A percentile compares a stretch with the other conserved stretches of the same genome.
Evolutionary conservation across 2,797 vertebrate species (phyloP).

Genomic region (Chanos chanos): DNA sequence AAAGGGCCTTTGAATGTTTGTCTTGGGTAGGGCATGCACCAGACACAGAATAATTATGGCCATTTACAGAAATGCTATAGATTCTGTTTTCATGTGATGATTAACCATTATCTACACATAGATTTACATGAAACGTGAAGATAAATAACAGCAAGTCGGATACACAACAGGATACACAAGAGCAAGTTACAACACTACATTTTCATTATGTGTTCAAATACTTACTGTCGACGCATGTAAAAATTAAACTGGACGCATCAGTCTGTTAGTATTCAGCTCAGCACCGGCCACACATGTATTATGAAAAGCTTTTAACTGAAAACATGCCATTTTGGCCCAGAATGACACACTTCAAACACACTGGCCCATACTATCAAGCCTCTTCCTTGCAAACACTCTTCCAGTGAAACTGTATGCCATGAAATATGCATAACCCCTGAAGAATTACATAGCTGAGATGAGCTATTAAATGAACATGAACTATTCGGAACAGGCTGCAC

Average conservation of each 20-base stretch:
- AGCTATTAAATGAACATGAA: slow-evolving; percentile 21
- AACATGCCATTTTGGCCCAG: slow-evolving; percentile 15
- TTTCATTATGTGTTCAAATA: too few relatives aligned
- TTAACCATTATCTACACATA: too few relatives aligned
- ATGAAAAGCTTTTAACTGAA: slow-evolving; percentile 15
- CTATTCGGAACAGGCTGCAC: not conserved
- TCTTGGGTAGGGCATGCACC: too few relatives aligned
- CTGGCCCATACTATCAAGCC: not conserved
- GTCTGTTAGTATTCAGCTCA: not conserved
- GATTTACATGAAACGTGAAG: too few relatives aligned
- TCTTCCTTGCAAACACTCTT: not conserved
- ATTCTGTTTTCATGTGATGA: too few relatives aligned
- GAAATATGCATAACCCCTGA: slow-evolving; percentile 10
- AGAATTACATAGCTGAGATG: slow-evolving; percentile 2
- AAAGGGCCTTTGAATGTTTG: too few relatives aligned
- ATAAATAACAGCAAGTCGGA: too few relatives aligned
- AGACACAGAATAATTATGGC: too few relatives aligned
- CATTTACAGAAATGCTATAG: too few relatives aligned
- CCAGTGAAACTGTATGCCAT: slow-evolving; percentile 10
- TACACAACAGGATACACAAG: too few relatives aligned
- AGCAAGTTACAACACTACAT: not conserved
- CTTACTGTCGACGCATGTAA: too few relatives aligned
- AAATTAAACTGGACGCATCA: too few relatives aligned
- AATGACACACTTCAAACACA: not conserved
- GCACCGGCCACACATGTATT: slow-evolving; percentile 7